Percentiles rank a stretch among this genome's conserved stretches.
phyloP scores from a whole-genome alignment of 2,888 invertebrate species.

The Herminia tarsipennalis region DNA sequence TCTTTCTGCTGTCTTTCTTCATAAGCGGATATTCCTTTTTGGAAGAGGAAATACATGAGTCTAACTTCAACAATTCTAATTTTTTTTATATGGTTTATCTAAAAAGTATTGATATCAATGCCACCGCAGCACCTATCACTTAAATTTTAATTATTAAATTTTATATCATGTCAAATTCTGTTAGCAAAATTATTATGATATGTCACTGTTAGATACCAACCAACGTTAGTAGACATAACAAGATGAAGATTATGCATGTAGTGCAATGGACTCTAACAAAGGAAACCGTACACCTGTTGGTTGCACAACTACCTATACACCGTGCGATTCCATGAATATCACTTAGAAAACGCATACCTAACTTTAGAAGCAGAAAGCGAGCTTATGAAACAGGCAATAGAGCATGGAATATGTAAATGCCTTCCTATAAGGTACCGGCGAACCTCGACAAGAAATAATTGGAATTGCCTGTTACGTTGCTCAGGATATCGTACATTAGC shows the following conservation, averaged over 20 bases:
- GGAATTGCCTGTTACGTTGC: constrained; percentile 22
- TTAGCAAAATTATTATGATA: too few species aligned
- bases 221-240: constrained; percentile 21
- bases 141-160: too few species aligned
- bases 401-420: constrained; percentile 36
- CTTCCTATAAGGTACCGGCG: constrained; percentile 13
- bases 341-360: constrained; percentile 41
- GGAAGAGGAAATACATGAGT: too few species aligned
- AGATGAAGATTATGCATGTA: constrained; percentile 23
- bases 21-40: too few species aligned
- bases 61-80: too few species aligned
- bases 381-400: constrained; percentile 29
- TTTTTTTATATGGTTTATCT: too few species aligned
- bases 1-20: too few species aligned
- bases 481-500: constrained; percentile 50
- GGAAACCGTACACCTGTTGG: constrained; percentile 32
- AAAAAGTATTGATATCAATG: too few species aligned
- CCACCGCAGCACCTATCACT: too few species aligned
- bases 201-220: too few species aligned
- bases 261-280: constrained; percentile 35
- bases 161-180: too few species aligned
- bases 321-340: constrained; percentile 35
- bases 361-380: constrained; percentile 37
- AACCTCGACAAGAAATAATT: constrained; percentile 22
- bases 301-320: constrained; percentile 21